These are phyloP conservation scores for Limnothrissa miodon DNA, from an alignment of 2,113 vertebrate genomes.

Conservation along the genomic window DNA sequence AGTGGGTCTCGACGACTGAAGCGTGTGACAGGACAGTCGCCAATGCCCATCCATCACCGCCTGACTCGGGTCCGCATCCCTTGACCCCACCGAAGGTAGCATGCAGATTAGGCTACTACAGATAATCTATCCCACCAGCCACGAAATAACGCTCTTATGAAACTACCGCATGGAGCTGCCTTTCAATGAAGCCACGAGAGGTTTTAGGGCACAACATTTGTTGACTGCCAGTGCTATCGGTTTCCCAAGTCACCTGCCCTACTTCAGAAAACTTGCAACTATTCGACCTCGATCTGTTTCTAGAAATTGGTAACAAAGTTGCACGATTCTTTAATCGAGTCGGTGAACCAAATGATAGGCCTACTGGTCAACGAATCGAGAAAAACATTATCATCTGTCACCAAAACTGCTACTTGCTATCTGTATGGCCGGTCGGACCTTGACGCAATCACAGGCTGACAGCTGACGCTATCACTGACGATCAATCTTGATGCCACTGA, in stretches of 20 bases:
- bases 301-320: background rate
- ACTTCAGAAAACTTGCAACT: background rate
- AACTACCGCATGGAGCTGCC: background rate
- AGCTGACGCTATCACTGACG: conserved; percentile 30
- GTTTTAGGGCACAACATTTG: background rate
- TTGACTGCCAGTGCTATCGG: background rate
- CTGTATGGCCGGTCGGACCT: background rate
- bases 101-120: background rate
- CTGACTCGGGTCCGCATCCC: background rate
- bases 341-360: background rate
- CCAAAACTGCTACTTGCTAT: background rate
- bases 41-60: conserved; percentile 33
- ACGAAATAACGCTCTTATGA: background rate
- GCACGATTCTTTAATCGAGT: background rate
- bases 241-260: background rate
- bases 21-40: conserved; percentile 9
- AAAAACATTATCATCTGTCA: conserved; percentile 34
- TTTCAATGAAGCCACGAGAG: background rate
- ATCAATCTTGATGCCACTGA: conserved; percentile 35
- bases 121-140: background rate
- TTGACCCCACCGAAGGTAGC: background rate
- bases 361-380: conserved; percentile 18
- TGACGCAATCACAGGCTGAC: conserved; percentile 31
- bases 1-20: background rate
- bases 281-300: background rate